A percentile compares a stretch with the other conserved stretches of the same genome.
Conservation (phyloP, 2,888 invertebrate genomes). For the Cacoxenus indagator region DNA sequence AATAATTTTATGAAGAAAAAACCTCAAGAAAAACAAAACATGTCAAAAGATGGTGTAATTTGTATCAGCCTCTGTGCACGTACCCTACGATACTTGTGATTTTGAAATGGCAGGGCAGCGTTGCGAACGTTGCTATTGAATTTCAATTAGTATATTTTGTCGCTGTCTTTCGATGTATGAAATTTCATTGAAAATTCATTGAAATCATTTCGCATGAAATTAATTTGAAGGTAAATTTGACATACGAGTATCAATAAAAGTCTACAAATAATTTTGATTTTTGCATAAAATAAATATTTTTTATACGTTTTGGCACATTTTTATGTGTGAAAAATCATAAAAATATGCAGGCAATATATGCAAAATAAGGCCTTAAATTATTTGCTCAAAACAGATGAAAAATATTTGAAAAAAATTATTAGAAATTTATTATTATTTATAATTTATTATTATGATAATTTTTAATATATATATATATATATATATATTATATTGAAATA, state of each 20-base stretch:
- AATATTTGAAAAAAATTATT: slow-evolving; percentile 22
- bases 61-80: background rate
- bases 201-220: slow-evolving; percentile 39
- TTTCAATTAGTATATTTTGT: slow-evolving; percentile 45
- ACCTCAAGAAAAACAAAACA: background rate
- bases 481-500: no score
- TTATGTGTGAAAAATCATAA: slow-evolving; percentile 8
- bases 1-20: background rate
- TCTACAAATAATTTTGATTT: slow-evolving; percentile 25
- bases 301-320: slow-evolving; percentile 15
- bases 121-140: slow-evolving; percentile 43
- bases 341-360: background rate
- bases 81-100: background rate
- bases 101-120: no score
- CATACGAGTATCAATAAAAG: slow-evolving; percentile 10
- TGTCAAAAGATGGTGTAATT: background rate
- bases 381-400: slow-evolving; percentile 36
- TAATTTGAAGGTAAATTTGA: slow-evolving; percentile 47
- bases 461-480: no score
- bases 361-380: slow-evolving; percentile 1
- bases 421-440: no score
- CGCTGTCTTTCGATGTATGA: slow-evolving; percentile 25
- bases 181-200: slow-evolving; percentile 36
- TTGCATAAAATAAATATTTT: background rate
- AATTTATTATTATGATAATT: no score